phyloP scores from a whole-genome alignment of 1,140 invertebrate genomes.

The Drosophila pseudoananassae region DNA sequence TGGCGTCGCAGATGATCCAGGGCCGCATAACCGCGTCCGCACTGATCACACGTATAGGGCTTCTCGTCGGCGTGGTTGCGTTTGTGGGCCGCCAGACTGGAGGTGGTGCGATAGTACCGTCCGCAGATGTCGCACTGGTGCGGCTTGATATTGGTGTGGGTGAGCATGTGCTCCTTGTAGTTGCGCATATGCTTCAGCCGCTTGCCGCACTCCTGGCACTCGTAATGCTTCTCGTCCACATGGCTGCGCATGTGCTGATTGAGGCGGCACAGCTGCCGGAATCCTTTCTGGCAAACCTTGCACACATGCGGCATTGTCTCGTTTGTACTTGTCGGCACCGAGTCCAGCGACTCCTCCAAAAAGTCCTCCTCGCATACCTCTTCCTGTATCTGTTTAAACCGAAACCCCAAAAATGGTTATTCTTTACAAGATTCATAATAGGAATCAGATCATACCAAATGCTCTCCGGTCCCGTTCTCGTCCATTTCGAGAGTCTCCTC shows the following conservation, averaged over 20 bases:
- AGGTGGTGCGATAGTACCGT: slow-evolving; percentile 79
- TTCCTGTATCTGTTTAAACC: slow-evolving; percentile 22
- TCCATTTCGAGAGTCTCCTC: slow-evolving; percentile 59
- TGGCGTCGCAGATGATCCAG: slow-evolving; percentile 60
- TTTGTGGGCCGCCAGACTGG: slow-evolving; percentile 73
- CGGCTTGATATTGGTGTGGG: slow-evolving; percentile 72
- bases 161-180: slow-evolving; percentile 79
- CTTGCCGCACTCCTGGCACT: slow-evolving; percentile 67
- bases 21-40: slow-evolving; percentile 62
- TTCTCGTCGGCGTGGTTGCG: slow-evolving; percentile 72
- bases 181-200: slow-evolving; percentile 72
- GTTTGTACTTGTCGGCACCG: neutral
- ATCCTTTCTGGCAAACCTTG: slow-evolving; percentile 61
- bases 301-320: slow-evolving; percentile 55
- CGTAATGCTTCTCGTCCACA: slow-evolving; percentile 59
- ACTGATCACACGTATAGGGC: slow-evolving; percentile 64
- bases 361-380: slow-evolving; percentile 53
- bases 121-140: slow-evolving; percentile 67
- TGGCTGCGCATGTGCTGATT: slow-evolving; percentile 76
- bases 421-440: neutral
- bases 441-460: slow-evolving; percentile 40
- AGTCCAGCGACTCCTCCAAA: slow-evolving; percentile 47
- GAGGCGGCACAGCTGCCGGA: slow-evolving; percentile 64
- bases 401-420: neutral
- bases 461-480: slow-evolving; percentile 51